Evolutionary conservation across 2,113 vertebrate genomes (phyloP).

Genomic region (Clarias batrachus): DNA sequence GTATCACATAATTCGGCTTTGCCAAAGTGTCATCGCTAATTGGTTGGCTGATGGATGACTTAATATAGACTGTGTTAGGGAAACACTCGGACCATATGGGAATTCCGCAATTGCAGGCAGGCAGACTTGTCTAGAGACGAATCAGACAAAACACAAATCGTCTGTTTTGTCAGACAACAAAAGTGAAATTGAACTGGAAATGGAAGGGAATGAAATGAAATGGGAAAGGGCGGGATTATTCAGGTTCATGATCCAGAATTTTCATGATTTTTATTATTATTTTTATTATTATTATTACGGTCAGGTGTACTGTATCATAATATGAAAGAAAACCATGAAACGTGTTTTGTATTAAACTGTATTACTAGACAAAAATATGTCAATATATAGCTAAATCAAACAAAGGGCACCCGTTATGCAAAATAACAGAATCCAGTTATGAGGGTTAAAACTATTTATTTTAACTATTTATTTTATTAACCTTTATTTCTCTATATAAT

Average conservation of each 20-base stretch:
- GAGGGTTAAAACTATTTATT: too few relatives aligned
- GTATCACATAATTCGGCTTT: slow-evolving; percentile 31
- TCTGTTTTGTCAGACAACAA: background rate
- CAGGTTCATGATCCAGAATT: background rate
- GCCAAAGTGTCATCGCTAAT: slow-evolving; percentile 38
- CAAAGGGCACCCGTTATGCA: too few relatives aligned
- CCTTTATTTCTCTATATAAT: too few relatives aligned
- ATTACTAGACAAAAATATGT: too few relatives aligned
- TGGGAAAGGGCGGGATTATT: background rate
- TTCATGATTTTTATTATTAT: background rate
- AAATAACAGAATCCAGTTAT: too few relatives aligned
- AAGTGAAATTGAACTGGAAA: background rate
- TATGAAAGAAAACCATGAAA: too few relatives aligned
- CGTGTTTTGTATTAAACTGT: too few relatives aligned
- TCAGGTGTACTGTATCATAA: too few relatives aligned
- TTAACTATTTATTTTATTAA: too few relatives aligned
- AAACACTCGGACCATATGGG: slow-evolving; percentile 16
- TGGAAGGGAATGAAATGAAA: background rate
- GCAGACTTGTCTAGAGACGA: slow-evolving; percentile 22
- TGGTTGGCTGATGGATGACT: slow-evolving; percentile 36
- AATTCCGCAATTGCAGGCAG: slow-evolving; percentile 30
- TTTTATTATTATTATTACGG: background rate
- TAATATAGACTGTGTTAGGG: slow-evolving; percentile 26
- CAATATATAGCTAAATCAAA: too few relatives aligned
- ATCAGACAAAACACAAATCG: slow-evolving; percentile 25